These are phyloP conservation scores for Astropecten irregularis DNA, from an alignment of 53 echinoderm and acorn worm genomes.

Conservation along the genomic window DNA sequence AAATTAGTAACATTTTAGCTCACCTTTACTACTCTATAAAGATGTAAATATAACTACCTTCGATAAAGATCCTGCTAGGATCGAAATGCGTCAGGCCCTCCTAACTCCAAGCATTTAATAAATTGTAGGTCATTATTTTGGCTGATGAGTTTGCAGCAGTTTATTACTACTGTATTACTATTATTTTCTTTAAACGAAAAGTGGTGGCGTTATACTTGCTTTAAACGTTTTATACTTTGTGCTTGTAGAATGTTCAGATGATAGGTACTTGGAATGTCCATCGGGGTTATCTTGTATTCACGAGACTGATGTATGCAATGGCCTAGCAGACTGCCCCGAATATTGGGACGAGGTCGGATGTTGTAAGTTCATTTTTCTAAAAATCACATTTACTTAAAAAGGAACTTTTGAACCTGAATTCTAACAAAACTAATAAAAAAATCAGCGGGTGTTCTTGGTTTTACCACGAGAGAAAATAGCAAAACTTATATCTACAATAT, in stretches of 20 bases:
- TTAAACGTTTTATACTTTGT: neutral
- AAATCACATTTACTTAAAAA: neutral
- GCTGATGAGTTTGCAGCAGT: no score
- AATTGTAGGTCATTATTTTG: no score
- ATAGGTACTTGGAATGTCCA: constrained; percentile 9
- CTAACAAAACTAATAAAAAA: neutral
- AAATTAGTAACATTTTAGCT: no score
- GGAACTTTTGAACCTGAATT: no score
- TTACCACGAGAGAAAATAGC: neutral
- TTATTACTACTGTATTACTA: neutral
- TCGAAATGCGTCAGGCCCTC: no score
- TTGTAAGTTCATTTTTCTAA: constrained; percentile 6
- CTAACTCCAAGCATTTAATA: no score
- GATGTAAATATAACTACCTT: neutral
- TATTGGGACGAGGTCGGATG: constrained; percentile 40
- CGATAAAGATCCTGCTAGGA: no score
- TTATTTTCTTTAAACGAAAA: neutral
- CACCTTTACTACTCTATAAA: neutral
- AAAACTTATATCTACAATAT: neutral
- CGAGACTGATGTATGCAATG: constrained; percentile 1
- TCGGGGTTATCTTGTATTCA: constrained; percentile 27
- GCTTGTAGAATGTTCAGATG: neutral
- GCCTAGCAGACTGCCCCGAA: constrained; percentile 35
- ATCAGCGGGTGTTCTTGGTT: neutral
- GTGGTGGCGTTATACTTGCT: no score